phyloP scores from a whole-genome alignment of 2,888 invertebrate genomes.

The Ormyrus nitidulus region DNA sequence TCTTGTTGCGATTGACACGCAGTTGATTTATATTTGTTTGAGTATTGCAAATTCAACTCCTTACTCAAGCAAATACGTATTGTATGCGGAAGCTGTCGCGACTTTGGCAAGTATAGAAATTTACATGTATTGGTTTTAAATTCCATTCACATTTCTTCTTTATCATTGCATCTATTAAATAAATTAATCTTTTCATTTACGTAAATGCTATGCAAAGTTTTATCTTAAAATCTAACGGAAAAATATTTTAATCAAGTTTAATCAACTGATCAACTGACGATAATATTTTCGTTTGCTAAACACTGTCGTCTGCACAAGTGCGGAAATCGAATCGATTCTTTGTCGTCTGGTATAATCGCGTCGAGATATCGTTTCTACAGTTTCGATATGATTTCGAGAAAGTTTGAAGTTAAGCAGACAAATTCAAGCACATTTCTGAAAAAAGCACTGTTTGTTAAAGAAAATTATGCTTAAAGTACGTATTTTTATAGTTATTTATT shows the following conservation, averaged over 20 bases:
- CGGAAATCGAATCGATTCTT: neutral
- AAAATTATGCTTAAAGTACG: too few species aligned
- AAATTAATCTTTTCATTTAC: too few species aligned
- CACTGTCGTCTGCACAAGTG: neutral
- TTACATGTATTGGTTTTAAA: too few species aligned
- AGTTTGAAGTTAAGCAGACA: too few species aligned
- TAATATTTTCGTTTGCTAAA: neutral
- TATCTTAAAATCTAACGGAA: neutral
- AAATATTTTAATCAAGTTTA: neutral
- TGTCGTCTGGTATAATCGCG: neutral
- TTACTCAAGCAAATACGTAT: conserved; percentile 2
- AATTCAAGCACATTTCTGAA: too few species aligned
- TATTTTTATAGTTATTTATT: too few species aligned
- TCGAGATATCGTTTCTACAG: neutral
- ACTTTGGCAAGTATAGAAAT: too few species aligned
- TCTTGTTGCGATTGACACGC: conserved; percentile 16
- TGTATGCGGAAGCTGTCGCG: too few species aligned
- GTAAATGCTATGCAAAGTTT: neutral
- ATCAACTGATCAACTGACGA: conserved; percentile 1
- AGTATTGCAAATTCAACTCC: conserved; percentile 11
- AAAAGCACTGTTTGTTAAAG: too few species aligned
- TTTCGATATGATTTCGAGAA: neutral
- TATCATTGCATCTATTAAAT: too few species aligned
- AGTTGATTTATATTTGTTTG: conserved; percentile 24
- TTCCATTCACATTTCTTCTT: too few species aligned